Conservation (phyloP, 2,113 vertebrate species). For the Cryptomyrus ogoouensis region DNA sequence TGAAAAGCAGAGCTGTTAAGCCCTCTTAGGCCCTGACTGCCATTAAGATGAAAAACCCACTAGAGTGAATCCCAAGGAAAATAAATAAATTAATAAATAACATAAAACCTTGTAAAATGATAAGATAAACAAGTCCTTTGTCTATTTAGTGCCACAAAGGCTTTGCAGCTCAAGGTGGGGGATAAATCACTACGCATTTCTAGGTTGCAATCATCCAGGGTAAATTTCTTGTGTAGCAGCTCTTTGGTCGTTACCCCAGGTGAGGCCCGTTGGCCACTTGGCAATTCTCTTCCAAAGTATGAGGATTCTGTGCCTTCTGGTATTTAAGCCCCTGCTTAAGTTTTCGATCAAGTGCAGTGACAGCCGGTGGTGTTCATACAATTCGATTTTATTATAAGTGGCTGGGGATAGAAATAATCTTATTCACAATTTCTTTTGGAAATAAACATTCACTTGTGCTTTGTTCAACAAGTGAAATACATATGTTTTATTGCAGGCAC, state of each 20-base stretch:
- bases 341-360: not conserved
- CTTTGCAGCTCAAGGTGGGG: conserved; percentile 34
- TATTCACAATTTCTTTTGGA: not conserved
- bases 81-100: conserved; percentile 20
- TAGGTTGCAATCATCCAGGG: conserved; percentile 34
- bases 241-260: not conserved
- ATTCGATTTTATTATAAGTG: not conserved
- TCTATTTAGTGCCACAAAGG: conserved; percentile 46
- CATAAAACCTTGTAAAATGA: conserved; percentile 38
- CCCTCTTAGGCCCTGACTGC: conserved; percentile 45
- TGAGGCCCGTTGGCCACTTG: not conserved
- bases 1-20: conserved; percentile 55
- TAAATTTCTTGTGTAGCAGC: conserved; percentile 24
- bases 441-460: not conserved
- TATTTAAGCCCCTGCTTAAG: not conserved
- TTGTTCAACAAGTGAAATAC: not conserved
- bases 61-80: conserved; percentile 42
- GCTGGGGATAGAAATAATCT: not conserved
- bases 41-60: conserved; percentile 50
- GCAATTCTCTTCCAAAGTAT: not conserved
- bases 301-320: not conserved
- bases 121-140: conserved; percentile 55
- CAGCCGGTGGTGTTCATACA: conserved; percentile 3
- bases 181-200: conserved; percentile 38
- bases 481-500: not conserved